These are phyloP conservation scores for Busseola fusca DNA, from an alignment of 2,888 invertebrate genomes.

Conservation along the genomic window DNA sequence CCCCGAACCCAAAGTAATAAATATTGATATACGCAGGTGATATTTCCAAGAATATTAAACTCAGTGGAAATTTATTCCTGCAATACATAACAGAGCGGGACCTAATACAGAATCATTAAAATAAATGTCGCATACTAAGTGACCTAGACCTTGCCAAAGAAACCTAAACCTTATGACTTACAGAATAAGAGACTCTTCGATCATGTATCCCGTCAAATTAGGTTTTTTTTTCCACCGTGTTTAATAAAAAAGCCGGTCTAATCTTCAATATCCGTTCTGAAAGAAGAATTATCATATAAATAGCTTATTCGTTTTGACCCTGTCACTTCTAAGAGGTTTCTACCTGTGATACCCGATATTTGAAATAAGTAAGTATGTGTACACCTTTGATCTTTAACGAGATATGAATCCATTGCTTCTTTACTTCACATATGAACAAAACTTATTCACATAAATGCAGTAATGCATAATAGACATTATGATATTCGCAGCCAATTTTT, in stretches of 20 bases:
- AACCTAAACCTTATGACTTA: slow-evolving; percentile 39
- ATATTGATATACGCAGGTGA: slow-evolving; percentile 50
- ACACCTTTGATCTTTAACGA: slow-evolving; percentile 17
- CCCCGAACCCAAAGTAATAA: slow-evolving; percentile 22
- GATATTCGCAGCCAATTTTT: neutral
- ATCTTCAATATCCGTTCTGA: slow-evolving; percentile 60
- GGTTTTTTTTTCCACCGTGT: slow-evolving; percentile 43
- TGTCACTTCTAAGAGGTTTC: slow-evolving; percentile 36
- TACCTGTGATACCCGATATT: slow-evolving; percentile 18
- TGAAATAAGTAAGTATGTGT: slow-evolving; percentile 19
- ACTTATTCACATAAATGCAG: neutral
- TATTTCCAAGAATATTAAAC: slow-evolving; percentile 59
- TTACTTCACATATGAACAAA: neutral
- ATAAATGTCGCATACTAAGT: slow-evolving; percentile 56
- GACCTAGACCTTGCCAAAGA: slow-evolving; percentile 16
- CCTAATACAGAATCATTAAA: slow-evolving; percentile 59
- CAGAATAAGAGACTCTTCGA: slow-evolving; percentile 20
- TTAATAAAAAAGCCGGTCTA: slow-evolving; percentile 57
- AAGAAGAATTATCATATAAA: slow-evolving; percentile 66
- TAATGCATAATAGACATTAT: neutral
- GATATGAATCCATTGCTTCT: slow-evolving; percentile 2
- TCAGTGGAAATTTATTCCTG: slow-evolving; percentile 46
- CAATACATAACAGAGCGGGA: slow-evolving; percentile 50
- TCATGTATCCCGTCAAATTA: slow-evolving; percentile 42
- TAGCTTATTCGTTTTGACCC: slow-evolving; percentile 58